phyloP scores from a whole-genome alignment of 1,140 invertebrate genomes.

The Drosophila rhopaloa region DNA sequence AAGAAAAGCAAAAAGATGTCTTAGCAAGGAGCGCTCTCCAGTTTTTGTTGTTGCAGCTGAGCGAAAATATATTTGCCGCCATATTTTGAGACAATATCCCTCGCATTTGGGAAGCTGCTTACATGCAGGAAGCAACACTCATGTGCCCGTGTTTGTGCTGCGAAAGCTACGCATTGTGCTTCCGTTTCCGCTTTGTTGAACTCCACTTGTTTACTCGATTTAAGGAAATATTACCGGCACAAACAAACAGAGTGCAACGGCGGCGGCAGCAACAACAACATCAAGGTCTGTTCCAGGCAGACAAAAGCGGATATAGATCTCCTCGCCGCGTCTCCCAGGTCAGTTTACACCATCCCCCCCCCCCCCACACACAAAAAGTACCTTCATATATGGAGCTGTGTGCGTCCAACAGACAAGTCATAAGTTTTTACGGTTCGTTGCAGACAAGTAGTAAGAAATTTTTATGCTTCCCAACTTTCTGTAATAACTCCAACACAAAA shows the following conservation, averaged over 20 bases:
- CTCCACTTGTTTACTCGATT: constrained; percentile 82
- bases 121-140: constrained; percentile 49
- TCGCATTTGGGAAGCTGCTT: constrained; percentile 46
- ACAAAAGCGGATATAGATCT: constrained; percentile 53
- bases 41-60: constrained; percentile 56
- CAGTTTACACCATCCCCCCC: constrained; percentile 2
- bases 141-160: constrained; percentile 40
- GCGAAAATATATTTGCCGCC: constrained; percentile 79
- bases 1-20: constrained; percentile 75
- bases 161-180: constrained; percentile 76
- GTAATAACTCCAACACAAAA: constrained; percentile 70
- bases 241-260: constrained; percentile 79
- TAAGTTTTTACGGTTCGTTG: constrained; percentile 80
- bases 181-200: constrained; percentile 82
- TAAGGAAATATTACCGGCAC: constrained; percentile 82
- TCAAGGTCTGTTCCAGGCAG: constrained; percentile 24
- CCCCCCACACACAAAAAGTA: not conserved
- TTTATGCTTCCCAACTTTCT: constrained; percentile 78
- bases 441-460: constrained; percentile 76
- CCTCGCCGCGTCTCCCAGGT: constrained; percentile 28
- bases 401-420: constrained; percentile 75
- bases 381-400: constrained; percentile 3
- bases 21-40: constrained; percentile 18
- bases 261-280: constrained; percentile 30
- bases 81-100: constrained; percentile 81